phyloP scores from a whole-genome alignment of 2,113 vertebrate species.

The Myocastor coypus region DNA sequence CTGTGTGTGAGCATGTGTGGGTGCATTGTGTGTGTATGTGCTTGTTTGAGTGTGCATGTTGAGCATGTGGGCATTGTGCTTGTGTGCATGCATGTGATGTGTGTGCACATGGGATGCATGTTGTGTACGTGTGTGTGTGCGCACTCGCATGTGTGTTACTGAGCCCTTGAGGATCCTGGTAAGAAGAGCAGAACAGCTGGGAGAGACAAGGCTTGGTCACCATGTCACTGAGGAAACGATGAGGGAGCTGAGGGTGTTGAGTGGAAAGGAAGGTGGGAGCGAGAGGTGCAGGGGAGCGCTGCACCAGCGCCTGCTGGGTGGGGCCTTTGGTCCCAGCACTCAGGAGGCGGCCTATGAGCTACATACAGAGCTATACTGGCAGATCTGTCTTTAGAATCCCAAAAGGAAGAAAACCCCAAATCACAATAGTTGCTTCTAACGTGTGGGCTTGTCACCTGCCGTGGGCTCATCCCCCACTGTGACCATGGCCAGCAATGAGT shows the following conservation, averaged over 20 bases:
- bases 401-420: neutral
- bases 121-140: neutral
- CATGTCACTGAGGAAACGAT: fast-evolving
- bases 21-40: too few relatives aligned
- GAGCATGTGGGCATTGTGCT: neutral
- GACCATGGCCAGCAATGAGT: neutral
- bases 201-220: neutral
- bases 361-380: neutral
- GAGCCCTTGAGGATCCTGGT: neutral
- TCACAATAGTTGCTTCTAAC: too few relatives aligned
- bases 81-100: neutral
- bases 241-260: neutral
- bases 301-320: neutral
- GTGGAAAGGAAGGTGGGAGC: neutral
- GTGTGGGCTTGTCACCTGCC: neutral
- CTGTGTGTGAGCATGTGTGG: too few relatives aligned
- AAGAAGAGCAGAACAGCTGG: neutral
- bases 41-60: neutral
- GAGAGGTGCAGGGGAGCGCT: too few relatives aligned
- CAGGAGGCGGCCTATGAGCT: neutral
- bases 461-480: neutral
- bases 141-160: neutral
- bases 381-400: neutral
- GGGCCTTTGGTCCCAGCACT: neutral
- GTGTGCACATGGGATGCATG: neutral